Conservation (phyloP, 2,888 invertebrate genomes). For the Himalopsyche anomala region DNA sequence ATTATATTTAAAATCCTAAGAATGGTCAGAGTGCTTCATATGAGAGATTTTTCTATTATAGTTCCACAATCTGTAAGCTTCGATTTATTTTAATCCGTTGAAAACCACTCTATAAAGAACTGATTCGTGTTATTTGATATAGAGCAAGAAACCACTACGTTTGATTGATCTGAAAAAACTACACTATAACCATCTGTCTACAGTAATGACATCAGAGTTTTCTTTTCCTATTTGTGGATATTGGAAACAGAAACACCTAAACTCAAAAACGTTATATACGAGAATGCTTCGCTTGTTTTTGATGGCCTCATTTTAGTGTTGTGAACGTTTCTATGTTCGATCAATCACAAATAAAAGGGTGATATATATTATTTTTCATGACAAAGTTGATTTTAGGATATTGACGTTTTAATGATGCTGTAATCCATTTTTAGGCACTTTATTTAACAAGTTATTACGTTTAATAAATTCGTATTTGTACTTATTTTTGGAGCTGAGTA, state of each 20-base stretch:
- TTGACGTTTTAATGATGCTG: not conserved
- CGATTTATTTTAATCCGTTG: not conserved
- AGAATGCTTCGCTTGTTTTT: not conserved
- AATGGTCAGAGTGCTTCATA: too few species aligned
- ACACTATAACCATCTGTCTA: conserved; percentile 30
- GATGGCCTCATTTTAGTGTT: not conserved
- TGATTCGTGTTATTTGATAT: conserved; percentile 9
- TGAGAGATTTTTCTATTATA: too few species aligned
- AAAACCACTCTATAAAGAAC: not conserved
- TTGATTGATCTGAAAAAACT: conserved; percentile 12
- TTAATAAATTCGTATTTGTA: too few species aligned
- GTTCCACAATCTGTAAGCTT: not conserved
- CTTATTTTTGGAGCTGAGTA: too few species aligned
- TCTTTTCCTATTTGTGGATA: conserved; percentile 31
- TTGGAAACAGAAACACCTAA: not conserved
- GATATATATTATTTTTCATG: conserved; percentile 9
- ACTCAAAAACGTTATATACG: not conserved
- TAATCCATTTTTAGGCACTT: not conserved
- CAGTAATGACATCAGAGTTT: conserved; percentile 3
- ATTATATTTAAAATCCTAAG: too few species aligned
- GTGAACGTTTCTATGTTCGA: not conserved
- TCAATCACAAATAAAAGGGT: conserved; percentile 14
- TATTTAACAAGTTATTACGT: too few species aligned
- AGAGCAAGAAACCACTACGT: conserved; percentile 14
- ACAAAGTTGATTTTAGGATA: not conserved